Conservation (phyloP, 2,888 invertebrate species). For the Steinernema scapterisci region DNA sequence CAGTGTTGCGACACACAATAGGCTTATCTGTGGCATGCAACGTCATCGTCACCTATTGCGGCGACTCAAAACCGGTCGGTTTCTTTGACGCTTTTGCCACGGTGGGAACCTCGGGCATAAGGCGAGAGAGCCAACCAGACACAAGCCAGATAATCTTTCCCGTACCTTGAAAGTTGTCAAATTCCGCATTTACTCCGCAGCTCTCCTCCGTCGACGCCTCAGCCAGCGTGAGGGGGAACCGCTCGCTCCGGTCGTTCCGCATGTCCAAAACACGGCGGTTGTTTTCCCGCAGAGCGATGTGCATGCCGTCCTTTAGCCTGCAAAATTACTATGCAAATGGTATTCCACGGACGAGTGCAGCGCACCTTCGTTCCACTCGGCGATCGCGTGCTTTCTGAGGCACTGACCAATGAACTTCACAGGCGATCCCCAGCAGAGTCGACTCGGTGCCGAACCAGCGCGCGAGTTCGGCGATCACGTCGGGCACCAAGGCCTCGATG, state of each 20-base stretch:
- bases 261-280: constrained; percentile 59
- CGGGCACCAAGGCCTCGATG: constrained; percentile 47
- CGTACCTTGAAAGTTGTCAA: constrained; percentile 60
- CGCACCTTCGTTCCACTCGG: constrained; percentile 53
- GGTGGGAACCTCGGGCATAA: too few relatives aligned
- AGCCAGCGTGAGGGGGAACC: constrained; percentile 56
- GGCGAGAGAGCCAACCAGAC: too few relatives aligned
- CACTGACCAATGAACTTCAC: constrained; percentile 65
- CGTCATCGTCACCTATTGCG: background rate
- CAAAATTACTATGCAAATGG: constrained; percentile 15
- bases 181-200: constrained; percentile 49
- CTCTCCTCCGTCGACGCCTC: constrained; percentile 63
- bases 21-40: background rate
- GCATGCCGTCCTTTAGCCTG: constrained; percentile 61
- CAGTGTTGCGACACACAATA: background rate
- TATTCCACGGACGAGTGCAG: background rate
- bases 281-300: constrained; percentile 57
- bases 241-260: constrained; percentile 43
- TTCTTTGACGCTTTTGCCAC: too few relatives aligned
- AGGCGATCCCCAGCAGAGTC: constrained; percentile 59
- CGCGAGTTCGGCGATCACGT: constrained; percentile 52
- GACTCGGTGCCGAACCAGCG: constrained; percentile 57
- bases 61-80: constrained; percentile 26
- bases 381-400: constrained; percentile 52
- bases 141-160: background rate